phyloP scores from a whole-genome alignment of 2,113 vertebrate genomes.

The Alethe castanea region DNA sequence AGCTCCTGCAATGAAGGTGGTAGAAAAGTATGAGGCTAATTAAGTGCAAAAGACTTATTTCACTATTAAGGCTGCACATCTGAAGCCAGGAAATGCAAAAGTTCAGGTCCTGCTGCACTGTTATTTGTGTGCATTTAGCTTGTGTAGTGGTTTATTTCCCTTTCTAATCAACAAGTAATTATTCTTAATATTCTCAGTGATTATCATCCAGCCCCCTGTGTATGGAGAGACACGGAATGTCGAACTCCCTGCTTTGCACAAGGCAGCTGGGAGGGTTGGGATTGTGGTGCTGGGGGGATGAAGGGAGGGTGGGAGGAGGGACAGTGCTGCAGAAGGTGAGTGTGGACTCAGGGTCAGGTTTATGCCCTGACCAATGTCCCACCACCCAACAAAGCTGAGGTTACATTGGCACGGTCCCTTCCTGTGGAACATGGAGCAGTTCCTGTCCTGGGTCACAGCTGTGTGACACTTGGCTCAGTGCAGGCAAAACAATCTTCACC shows the following conservation, averaged over 20 bases:
- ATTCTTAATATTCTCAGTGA: neutral
- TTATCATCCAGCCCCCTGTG: neutral
- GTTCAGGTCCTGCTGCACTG: neutral
- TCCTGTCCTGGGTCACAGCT: neutral
- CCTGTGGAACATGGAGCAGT: neutral
- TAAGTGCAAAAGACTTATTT: neutral
- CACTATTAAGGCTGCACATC: neutral
- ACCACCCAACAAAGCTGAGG: neutral
- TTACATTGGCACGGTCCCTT: neutral
- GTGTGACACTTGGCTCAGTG: neutral
- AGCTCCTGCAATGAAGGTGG: neutral
- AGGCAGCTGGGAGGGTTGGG: neutral
- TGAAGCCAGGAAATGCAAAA: conserved; percentile 53
- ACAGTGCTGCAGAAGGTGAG: accelerated
- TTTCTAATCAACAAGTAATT: neutral
- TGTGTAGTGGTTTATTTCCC: neutral
- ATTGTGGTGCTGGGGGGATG: neutral
- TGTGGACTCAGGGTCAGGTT: neutral
- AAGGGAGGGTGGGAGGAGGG: neutral
- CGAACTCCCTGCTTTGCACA: neutral
- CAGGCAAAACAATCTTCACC: neutral
- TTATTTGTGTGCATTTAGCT: neutral
- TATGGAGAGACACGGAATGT: neutral
- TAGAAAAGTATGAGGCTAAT: neutral
- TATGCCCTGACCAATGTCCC: neutral